Evolutionary conservation across 1,140 invertebrate species (phyloP), one percentile per base, ranked within the genome.

Genomic region (Andrena cerasifolii): DNA sequence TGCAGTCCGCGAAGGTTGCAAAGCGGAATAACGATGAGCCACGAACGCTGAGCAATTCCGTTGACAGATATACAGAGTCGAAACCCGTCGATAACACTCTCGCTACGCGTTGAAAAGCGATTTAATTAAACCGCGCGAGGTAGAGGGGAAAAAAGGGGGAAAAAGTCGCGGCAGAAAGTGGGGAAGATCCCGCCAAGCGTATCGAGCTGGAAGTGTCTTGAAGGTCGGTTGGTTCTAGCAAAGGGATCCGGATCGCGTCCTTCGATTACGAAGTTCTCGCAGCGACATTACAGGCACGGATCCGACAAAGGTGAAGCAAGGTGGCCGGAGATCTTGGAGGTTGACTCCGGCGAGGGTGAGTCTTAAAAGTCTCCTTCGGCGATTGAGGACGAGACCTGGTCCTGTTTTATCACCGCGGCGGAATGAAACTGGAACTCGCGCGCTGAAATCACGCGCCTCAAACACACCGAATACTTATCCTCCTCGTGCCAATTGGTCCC

Each of bases 281-380:
- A 54, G n/a, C 58, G 33, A 24, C 70, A 21, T 75, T 61, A 53
- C 61, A 79, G 53, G 65, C 73, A 51, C 40, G 59, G 54, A 3
- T 77, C 59, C 26, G 53, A 56, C 47, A 54, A 86, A 36, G 84
- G 74, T 40, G 75, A 86, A 58, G 83, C 81, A 45, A 89, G 87
- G 62, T 90, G 89, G 89, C 83, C 88, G 51, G 80, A 87, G 53
- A 82, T 91, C 61, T 79, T 91, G 85, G 81, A 87, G 56, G 74
- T 89, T 70, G 68, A 87, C 80, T 89, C 89, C 58, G 83, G 81
- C 59, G 88, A 90, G 87, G 90, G 91, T 93, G 90, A 91, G 91
- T 92, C 77, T 36, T 67, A 67, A 54, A 61, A 49, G 73, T 45
- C 40, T 21, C 8, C 40, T 18, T 8, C 2, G 36, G 40, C 31